Evolutionary conservation across 2,888 invertebrate genomes (phyloP).

Genomic region (Harpalus rufipes): DNA sequence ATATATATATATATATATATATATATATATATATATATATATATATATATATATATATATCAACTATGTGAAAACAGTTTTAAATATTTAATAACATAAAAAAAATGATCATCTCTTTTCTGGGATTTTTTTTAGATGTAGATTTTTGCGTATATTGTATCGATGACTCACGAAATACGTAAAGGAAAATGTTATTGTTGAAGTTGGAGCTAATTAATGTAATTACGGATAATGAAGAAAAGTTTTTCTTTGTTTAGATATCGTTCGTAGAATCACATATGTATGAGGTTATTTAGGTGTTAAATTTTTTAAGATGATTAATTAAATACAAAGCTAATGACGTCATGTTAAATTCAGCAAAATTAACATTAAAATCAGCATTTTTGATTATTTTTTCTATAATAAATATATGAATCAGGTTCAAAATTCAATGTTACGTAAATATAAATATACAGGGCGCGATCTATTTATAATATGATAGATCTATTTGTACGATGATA

Average conservation of each 20-base stretch:
- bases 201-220: conserved; percentile 15
- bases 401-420: background rate
- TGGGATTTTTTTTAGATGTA: background rate
- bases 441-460: background rate
- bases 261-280: conserved; percentile 8
- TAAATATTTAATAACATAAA: too few species aligned
- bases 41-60: too few species aligned
- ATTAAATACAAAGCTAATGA: background rate
- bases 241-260: conserved; percentile 34
- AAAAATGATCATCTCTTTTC: background rate
- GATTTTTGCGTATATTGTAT: background rate
- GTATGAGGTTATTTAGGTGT: conserved; percentile 14
- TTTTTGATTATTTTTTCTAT: background rate
- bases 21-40: too few species aligned
- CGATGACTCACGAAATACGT: background rate
- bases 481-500: background rate
- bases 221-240: conserved; percentile 32
- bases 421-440: background rate
- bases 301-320: conserved; percentile 1
- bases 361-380: background rate
- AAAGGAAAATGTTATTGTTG: background rate
- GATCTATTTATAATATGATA: background rate
- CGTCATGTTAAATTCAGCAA: background rate
- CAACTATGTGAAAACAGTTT: too few species aligned
- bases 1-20: too few species aligned